Percentiles rank a stretch among this genome's conserved stretches.
These are phyloP conservation scores for Gymnarchus niloticus DNA, from an alignment of 2,113 vertebrate species.

Conservation along the genomic window DNA sequence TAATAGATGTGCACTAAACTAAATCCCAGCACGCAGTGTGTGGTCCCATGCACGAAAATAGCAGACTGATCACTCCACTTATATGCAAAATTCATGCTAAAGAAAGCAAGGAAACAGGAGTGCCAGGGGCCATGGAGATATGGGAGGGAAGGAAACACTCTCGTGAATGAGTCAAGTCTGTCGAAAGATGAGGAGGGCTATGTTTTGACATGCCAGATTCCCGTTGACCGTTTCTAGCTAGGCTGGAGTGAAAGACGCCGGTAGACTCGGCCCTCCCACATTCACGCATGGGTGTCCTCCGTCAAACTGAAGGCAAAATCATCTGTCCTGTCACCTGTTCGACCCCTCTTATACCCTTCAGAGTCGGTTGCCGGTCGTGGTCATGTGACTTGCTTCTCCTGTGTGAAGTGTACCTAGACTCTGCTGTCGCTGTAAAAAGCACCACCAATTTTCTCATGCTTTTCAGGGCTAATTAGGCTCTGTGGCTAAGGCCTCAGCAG, in stretches of 20 bases:
- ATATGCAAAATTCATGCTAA: constrained; percentile 6
- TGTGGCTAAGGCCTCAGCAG: not conserved
- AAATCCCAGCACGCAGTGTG: constrained; percentile 3
- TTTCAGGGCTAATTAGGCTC: not conserved
- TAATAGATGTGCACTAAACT: not conserved
- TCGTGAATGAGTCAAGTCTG: not conserved
- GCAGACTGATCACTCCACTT: not conserved
- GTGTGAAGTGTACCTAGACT: not conserved
- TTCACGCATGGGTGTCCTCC: no score
- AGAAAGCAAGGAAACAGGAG: not conserved
- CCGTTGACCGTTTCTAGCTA: not conserved
- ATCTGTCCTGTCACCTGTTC: not conserved
- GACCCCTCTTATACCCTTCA: not conserved
- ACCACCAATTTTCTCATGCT: not conserved
- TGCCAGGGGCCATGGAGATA: not conserved
- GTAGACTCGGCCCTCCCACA: no score
- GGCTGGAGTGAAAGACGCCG: not conserved
- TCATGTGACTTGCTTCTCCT: not conserved
- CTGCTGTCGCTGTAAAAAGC: not conserved
- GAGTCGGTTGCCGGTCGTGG: not conserved
- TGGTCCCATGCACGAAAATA: not conserved
- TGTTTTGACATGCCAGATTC: not conserved
- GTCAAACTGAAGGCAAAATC: no score
- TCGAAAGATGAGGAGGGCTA: not conserved
- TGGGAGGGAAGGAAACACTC: not conserved